Conservation (phyloP, 2,888 invertebrate genomes). For the Dorcus hopei region DNA sequence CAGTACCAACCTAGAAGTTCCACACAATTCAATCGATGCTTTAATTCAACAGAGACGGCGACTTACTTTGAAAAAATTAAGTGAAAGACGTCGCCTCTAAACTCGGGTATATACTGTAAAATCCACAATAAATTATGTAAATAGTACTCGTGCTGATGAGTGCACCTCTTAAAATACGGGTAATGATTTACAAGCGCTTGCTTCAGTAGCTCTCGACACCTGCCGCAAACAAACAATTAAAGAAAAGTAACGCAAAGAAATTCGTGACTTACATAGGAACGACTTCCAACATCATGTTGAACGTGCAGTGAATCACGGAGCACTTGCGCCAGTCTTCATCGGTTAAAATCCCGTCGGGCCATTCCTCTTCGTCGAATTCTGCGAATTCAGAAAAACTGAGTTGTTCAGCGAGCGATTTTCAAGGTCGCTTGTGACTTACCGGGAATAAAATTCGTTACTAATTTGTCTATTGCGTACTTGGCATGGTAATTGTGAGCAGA, state of each 20-base stretch:
- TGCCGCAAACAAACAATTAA: conserved; percentile 43
- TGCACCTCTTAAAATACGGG: conserved; percentile 72
- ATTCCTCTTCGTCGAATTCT: conserved; percentile 48
- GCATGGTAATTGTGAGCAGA: conserved; percentile 67
- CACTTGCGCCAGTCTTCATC: conserved; percentile 56
- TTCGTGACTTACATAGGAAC: conserved; percentile 57
- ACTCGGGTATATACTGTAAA: conserved; percentile 68
- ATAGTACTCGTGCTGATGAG: conserved; percentile 70
- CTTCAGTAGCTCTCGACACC: conserved; percentile 69
- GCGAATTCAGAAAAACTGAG: neutral
- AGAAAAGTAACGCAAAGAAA: neutral
- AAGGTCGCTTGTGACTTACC: conserved; percentile 43
- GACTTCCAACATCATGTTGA: conserved; percentile 49
- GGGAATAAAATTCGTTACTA: conserved; percentile 61
- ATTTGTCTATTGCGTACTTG: conserved; percentile 57
- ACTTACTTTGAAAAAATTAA: conserved; percentile 74
- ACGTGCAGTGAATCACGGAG: conserved; percentile 59
- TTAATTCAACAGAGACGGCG: neutral
- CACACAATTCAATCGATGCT: conserved; percentile 2
- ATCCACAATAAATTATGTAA: conserved; percentile 75
- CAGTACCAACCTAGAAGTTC: conserved; percentile 59
- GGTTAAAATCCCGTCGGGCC: conserved; percentile 59
- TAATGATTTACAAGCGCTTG: conserved; percentile 63
- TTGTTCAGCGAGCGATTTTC: neutral
- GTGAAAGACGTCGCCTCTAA: conserved; percentile 67